Percentiles rank a stretch among this genome's conserved stretches.
Conservation (phyloP, 2,113 vertebrate species). For the Ictalurus punctatus region DNA sequence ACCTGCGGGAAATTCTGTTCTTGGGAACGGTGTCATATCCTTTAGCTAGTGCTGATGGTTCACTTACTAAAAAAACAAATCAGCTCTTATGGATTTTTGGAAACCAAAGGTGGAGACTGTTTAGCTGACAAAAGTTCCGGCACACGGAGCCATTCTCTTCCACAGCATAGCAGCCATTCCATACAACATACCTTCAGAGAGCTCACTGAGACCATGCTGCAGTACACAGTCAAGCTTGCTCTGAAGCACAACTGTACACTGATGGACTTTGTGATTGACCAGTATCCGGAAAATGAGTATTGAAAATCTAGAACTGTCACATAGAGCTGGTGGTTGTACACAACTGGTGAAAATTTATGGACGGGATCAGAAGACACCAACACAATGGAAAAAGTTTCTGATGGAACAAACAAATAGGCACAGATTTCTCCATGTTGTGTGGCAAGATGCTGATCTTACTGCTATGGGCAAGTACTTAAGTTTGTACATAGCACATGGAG, state of each 20-base stretch:
- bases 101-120: background rate
- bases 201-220: constrained; percentile 38
- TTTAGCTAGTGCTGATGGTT: background rate
- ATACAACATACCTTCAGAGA: constrained; percentile 45
- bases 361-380: too few species aligned
- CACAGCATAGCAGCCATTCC: constrained; percentile 49
- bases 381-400: too few species aligned
- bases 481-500: too few species aligned
- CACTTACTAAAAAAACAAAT: background rate
- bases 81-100: background rate
- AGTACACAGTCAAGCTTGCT: constrained; percentile 27
- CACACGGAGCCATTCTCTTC: constrained; percentile 49
- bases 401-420: too few species aligned
- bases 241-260: constrained; percentile 29
- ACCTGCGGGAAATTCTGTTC: background rate
- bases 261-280: constrained; percentile 37
- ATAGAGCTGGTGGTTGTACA: constrained; percentile 40
- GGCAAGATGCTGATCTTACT: too few species aligned
- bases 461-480: too few species aligned
- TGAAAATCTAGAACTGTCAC: constrained; percentile 46
- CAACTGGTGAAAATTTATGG: constrained; percentile 1
- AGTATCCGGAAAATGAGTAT: constrained; percentile 39
- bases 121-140: constrained; percentile 29
- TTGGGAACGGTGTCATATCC: background rate
- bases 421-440: too few species aligned